These are phyloP conservation scores for Lordiphosa clarofinis DNA, from an alignment of 1,140 invertebrate genomes.

Conservation along the genomic window DNA sequence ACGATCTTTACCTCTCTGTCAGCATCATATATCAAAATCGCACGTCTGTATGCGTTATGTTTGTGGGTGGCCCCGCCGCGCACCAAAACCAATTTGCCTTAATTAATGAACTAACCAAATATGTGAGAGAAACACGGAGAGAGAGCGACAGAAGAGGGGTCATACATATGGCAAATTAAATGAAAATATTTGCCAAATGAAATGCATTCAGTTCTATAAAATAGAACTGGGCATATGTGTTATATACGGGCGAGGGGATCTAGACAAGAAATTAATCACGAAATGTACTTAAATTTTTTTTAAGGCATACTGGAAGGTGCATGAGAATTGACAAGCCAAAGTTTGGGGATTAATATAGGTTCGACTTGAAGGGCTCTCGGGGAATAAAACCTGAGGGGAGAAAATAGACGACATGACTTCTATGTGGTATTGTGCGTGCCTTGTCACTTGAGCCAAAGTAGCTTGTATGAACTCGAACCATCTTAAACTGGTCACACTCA, in stretches of 20 bases:
- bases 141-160: constrained; percentile 19
- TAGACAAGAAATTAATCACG: neutral
- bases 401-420: no score
- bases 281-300: neutral
- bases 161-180: constrained; percentile 62
- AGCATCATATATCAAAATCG: constrained; percentile 72
- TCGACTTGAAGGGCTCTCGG: no score
- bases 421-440: no score
- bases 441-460: no score
- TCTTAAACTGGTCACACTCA: no score
- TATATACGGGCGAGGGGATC: neutral
- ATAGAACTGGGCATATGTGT: neutral
- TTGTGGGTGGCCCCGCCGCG: constrained; percentile 51
- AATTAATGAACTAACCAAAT: constrained; percentile 57
- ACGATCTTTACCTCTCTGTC: constrained; percentile 19
- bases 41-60: constrained; percentile 44
- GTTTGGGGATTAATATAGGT: no score
- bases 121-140: neutral
- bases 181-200: constrained; percentile 58
- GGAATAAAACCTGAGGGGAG: no score
- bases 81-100: constrained; percentile 38
- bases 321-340: neutral
- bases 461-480: no score
- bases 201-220: constrained; percentile 26
- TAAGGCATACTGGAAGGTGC: no score